phyloP scores from a whole-genome alignment of 2,113 vertebrate genomes.

The Hippocampus guttulatus region DNA sequence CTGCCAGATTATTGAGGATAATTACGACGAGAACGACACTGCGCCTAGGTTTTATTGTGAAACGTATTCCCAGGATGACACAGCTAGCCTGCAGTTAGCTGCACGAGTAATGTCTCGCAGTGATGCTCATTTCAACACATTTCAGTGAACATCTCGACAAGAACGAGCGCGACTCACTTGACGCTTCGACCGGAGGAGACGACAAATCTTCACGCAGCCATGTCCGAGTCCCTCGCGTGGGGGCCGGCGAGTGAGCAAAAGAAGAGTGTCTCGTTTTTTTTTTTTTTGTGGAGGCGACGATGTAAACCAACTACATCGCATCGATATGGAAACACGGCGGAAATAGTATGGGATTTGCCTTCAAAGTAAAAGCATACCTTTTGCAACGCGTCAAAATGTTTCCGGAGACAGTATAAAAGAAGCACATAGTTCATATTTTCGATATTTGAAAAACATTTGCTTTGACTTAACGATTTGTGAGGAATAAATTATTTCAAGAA shows the following conservation, averaged over 20 bases:
- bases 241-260: not conserved
- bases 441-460: too few relatives aligned
- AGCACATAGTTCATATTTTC: too few relatives aligned
- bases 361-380: not conserved
- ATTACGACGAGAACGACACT: not conserved
- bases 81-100: conserved; percentile 4
- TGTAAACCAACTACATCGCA: not conserved
- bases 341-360: not conserved
- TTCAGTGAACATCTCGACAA: not conserved
- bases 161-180: not conserved
- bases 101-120: not conserved
- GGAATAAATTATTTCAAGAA: too few relatives aligned
- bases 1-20: not conserved
- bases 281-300: not conserved
- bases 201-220: not conserved
- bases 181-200: not conserved
- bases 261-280: not conserved
- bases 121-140: not conserved
- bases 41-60: conserved; percentile 21
- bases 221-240: not conserved
- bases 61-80: conserved; percentile 10
- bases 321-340: not conserved
- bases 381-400: not conserved
- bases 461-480: too few relatives aligned
- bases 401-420: too few relatives aligned